These are phyloP conservation scores for Leptocoma aspasia DNA, from an alignment of 2,113 vertebrate species.

Conservation along the genomic window DNA sequence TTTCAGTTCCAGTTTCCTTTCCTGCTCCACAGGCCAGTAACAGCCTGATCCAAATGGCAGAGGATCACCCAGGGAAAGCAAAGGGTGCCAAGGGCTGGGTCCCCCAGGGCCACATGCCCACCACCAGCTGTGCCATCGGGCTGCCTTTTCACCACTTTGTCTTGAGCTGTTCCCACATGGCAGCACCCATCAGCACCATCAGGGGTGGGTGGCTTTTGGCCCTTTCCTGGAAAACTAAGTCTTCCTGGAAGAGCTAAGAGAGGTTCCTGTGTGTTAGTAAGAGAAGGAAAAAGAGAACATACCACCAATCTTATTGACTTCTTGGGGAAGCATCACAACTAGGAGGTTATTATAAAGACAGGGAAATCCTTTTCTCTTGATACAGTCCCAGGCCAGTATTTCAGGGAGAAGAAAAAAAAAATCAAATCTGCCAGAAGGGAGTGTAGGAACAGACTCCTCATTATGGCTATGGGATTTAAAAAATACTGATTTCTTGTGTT, in stretches of 20 bases:
- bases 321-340: not conserved
- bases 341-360: not conserved
- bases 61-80: not conserved
- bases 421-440: not conserved
- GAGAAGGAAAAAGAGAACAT: not conserved
- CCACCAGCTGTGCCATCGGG: fast-evolving
- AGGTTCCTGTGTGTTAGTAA: not conserved
- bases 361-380: not conserved
- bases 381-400: not conserved
- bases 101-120: fast-evolving
- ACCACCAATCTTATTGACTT: not conserved
- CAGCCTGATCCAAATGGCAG: not conserved
- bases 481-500: not conserved
- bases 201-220: not conserved
- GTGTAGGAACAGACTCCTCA: not conserved
- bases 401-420: not conserved
- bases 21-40: not conserved
- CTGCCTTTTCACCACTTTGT: not conserved
- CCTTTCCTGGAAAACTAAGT: not conserved
- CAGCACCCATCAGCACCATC: not conserved
- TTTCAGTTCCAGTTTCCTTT: not conserved
- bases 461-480: not conserved
- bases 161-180: not conserved
- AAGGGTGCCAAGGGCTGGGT: fast-evolving
- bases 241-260: not conserved